Percentiles rank a stretch among this genome's conserved stretches.
These are phyloP conservation scores for Clistopyga incitator DNA, from an alignment of 2,888 invertebrate species.

Conservation along the genomic window DNA sequence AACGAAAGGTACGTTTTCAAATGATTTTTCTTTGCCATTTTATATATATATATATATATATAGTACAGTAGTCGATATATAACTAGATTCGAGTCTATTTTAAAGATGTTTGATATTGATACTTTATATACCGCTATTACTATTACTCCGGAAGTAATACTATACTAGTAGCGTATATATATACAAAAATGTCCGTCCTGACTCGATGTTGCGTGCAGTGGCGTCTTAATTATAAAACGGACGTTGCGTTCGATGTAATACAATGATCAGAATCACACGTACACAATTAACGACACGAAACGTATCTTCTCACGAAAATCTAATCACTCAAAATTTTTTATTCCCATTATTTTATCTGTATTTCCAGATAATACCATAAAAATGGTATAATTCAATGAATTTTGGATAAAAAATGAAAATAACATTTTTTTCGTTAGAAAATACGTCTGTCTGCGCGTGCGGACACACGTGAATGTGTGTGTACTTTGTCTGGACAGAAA, in stretches of 20 bases:
- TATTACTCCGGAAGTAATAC: constrained; percentile 24
- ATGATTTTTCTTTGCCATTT: constrained; percentile 8
- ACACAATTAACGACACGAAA: constrained; percentile 41
- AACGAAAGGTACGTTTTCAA: constrained; percentile 95
- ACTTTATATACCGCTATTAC: not conserved
- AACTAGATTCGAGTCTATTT: constrained; percentile 25
- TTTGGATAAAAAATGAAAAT: too few species aligned
- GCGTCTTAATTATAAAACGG: constrained; percentile 62
- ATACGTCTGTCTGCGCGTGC: constrained; percentile 24
- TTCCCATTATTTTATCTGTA: too few species aligned
- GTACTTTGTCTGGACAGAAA: constrained; percentile 20
- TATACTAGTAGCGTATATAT: constrained; percentile 34
- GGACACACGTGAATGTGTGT: constrained; percentile 17
- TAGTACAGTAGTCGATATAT: constrained; percentile 35
- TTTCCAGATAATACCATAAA: too few species aligned
- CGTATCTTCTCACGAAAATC: constrained; percentile 17
- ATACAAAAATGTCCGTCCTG: constrained; percentile 78
- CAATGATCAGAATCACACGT: constrained; percentile 50
- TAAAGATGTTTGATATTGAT: constrained; percentile 41
- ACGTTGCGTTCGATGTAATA: constrained; percentile 67
- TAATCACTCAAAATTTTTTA: constrained; percentile 19
- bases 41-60: constrained; percentile 18
- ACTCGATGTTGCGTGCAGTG: constrained; percentile 79
- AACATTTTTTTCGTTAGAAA: constrained; percentile 20
- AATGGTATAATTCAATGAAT: too few species aligned